Base-by-base conservation (phyloP, 2,113 vertebrate species). In the Pangasianodon hypophthalmus region DNA sequence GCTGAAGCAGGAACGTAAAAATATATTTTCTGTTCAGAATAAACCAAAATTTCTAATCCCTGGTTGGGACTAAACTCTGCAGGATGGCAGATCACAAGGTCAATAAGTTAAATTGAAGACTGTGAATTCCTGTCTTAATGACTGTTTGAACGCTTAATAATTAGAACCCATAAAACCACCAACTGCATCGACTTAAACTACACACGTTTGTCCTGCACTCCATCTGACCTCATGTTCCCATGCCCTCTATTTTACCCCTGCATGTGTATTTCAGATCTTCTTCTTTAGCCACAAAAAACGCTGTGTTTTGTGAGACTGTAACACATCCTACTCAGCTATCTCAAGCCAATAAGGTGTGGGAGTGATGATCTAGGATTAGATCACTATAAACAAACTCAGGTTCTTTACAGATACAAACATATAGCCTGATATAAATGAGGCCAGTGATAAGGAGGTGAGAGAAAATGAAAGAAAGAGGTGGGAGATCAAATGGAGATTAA, bases 371-470 rank as follows among this genome's bases (percentile, higher is more conserved):
- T 87, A 29, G 85, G 85, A 37, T 60, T 44, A 87, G 67, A 54
- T n/a, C 41, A 6, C 46, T 2, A 11, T 69, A 52, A 52, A 52
- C 62, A 85, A 41, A 24, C 50, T 26, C 5, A 6, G 10, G 19
- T 44, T 73, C 67, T 73, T 54, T 3, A 77, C 67, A 41, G 19
- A 41, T 52, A 56, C 26, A 71, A 32, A 26, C 5, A 1, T 75
- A 87, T 58, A 41, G n/a, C 37, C 50, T 41, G 73, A n/a, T 80
- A 24, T 87, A 87, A 86, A 69, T 58, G 80, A 56, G 86, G 89
- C 24, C 77, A 75, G 19, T 29, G 62, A 73, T 87, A 71, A 32
- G 18, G 24, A 41, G 44, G 29, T 87, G 48, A 87, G 75, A 86
- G 62, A 69, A 46, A 87, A 46, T 7, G 82, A 71, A 75, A 82